Conservation (phyloP, 1,140 invertebrate species). For the Cherax destructor region DNA sequence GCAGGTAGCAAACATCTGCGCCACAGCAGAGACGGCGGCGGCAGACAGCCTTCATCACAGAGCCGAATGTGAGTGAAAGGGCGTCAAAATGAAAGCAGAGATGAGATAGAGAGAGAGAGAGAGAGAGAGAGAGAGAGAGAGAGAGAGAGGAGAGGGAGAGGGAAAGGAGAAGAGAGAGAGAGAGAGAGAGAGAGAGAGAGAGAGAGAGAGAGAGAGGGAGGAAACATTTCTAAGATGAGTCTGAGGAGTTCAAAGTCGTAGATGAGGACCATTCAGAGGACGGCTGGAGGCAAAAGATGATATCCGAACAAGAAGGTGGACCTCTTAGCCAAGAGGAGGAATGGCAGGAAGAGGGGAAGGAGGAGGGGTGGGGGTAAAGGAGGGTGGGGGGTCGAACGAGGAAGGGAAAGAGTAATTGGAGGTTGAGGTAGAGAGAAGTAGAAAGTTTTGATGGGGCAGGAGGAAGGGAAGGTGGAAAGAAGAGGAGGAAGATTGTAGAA, state of each 20-base stretch:
- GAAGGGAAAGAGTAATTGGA: not conserved
- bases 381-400: not conserved
- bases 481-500: no score
- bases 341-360: not conserved
- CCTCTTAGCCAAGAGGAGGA: not conserved
- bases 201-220: not conserved
- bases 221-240: not conserved
- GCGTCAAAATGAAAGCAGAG: not conserved
- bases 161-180: not conserved
- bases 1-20: no score
- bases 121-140: not conserved
- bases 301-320: not conserved
- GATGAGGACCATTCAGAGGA: not conserved
- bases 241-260: not conserved
- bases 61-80: not conserved
- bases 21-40: no score
- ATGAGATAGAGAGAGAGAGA: not conserved
- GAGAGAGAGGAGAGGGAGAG: not conserved
- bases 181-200: not conserved
- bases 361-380: not conserved
- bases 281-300: not conserved
- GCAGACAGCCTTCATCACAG: not conserved
- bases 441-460: no score
- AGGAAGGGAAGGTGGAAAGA: not conserved
- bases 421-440: no score